Conservation (phyloP, 1,140 invertebrate species). For the Oryctes rhinoceros region DNA sequence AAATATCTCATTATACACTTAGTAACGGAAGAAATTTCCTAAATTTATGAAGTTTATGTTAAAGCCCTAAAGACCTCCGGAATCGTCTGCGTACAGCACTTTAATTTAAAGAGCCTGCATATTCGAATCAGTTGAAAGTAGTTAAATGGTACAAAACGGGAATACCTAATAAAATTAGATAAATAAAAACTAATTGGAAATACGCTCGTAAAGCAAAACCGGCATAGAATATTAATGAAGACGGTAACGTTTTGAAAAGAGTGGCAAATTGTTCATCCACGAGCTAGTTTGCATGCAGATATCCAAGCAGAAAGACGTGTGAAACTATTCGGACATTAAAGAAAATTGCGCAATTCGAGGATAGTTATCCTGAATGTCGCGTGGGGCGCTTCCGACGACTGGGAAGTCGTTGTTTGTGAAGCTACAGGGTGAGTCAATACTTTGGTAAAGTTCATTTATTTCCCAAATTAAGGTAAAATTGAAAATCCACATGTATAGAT, state of each 20-base stretch:
- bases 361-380: conserved; percentile 44
- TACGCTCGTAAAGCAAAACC: conserved; percentile 24
- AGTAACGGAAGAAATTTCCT: too few relatives aligned
- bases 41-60: not conserved
- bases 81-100: not conserved
- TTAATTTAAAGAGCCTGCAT: not conserved
- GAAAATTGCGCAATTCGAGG: conserved; percentile 48
- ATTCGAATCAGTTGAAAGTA: not conserved
- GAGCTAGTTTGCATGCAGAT: conserved; percentile 40
- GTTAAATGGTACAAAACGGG: conserved; percentile 15
- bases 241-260: conserved; percentile 1
- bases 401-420: not conserved
- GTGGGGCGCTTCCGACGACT: conserved; percentile 31
- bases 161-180: conserved; percentile 36
- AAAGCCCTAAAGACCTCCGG: not conserved
- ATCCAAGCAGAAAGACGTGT: conserved; percentile 31
- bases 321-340: conserved; percentile 43
- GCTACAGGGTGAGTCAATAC: too few relatives aligned
- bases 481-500: too few relatives aligned
- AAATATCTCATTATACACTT: too few relatives aligned
- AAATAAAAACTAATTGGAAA: conserved; percentile 39
- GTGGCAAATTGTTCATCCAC: not conserved
- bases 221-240: conserved; percentile 23
- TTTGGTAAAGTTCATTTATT: too few relatives aligned
- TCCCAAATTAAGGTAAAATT: too few relatives aligned